Percentiles rank a stretch among this genome's conserved stretches.
These are phyloP conservation scores for Cyaniris semiargus DNA, from an alignment of 2,888 invertebrate genomes.

Conservation along the genomic window DNA sequence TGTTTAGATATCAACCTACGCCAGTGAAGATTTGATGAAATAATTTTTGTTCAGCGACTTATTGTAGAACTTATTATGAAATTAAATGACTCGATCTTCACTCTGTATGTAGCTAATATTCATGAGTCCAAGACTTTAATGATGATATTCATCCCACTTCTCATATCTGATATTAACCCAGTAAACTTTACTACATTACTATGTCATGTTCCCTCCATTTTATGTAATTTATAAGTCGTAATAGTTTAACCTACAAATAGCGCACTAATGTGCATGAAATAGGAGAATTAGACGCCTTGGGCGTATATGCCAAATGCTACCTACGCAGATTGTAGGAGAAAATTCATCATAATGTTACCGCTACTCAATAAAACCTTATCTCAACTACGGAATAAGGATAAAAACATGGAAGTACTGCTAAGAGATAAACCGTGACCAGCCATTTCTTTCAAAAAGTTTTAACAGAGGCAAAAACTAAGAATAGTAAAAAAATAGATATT, in stretches of 20 bases:
- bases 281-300: not conserved
- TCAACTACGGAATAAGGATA: not conserved
- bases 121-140: not conserved
- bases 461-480: no score
- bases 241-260: constrained; percentile 16
- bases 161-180: not conserved
- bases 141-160: not conserved
- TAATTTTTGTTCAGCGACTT: no score
- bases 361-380: not conserved
- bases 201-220: constrained; percentile 1
- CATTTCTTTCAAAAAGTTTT: no score
- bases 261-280: constrained; percentile 10
- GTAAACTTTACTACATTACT: not conserved
- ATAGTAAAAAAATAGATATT: no score
- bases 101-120: not conserved
- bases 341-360: not conserved
- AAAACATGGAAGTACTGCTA: no score
- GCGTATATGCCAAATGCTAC: constrained; percentile 16
- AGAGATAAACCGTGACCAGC: no score
- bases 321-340: not conserved
- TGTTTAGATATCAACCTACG: no score
- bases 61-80: no score
- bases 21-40: no score
- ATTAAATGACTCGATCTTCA: no score
- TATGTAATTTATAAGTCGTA: not conserved